Base-by-base conservation (phyloP, 2,113 vertebrate species). In the Epinephelus cyanopodus region DNA sequence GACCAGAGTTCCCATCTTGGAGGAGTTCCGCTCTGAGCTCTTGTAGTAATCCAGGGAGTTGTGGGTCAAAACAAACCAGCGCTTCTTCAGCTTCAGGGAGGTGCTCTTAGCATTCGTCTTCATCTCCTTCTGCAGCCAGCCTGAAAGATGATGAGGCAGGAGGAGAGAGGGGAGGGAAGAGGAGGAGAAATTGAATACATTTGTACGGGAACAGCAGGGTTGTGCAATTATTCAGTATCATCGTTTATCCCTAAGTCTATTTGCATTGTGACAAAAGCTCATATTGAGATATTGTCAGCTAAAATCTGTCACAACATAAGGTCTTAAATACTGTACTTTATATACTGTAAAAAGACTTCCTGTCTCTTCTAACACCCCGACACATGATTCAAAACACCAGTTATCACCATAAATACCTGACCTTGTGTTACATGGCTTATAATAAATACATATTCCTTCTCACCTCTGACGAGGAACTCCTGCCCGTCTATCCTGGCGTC, bases 91-190 rank as follows among this genome's bases (percentile, higher is more conserved):
- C 88, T 97, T 98, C 84, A 97, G 93, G 9, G 97, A 97, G 13
- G 96, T 96, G 88, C 95, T 96, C 92, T 98, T 98, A 27, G 95
- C 95, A 37, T 95, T 96, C 6, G 95, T 96, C 87, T 97, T 97
- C 89, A 98, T 96, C 89, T 97, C 97, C 78, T 98, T 98, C 25
- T 98, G 96, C 61, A 98, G 96, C 97, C 97, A 98, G 42, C 97
- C 97, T 98, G 90, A 64, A 19, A 81, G 7, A 62, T 19, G 79
- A 89, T 3, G 42, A 81, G 17, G 39, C 61, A 50, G 45, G 1
- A 33, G 14, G 14, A 25, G 45, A 25, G 48, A 78, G 37, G 17
- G 13, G 9, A 63, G 29, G 15, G 17, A 15, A 17, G 13, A 5
- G 6, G 21, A 11, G 17, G 37, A 69, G 50, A 11, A 25, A 57